Evolutionary conservation across 2,113 vertebrate species (phyloP).

Genomic region (Piaya cayana): DNA sequence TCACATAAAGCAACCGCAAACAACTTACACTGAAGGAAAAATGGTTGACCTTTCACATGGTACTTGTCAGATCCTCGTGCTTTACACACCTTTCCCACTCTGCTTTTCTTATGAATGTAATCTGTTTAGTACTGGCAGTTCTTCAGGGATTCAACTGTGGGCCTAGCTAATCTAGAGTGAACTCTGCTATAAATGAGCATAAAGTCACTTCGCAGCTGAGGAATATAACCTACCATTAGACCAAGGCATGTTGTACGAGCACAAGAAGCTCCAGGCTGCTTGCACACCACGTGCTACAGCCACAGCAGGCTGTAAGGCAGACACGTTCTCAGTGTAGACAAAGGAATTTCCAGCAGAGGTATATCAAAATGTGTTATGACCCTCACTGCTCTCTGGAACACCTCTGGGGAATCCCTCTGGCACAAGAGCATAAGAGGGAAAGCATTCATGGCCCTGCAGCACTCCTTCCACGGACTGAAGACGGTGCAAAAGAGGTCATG

Average conservation of each 20-base stretch:
- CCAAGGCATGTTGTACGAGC: neutral
- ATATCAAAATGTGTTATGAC: neutral
- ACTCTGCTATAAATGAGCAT: neutral
- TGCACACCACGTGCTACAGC: neutral
- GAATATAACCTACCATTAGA: neutral
- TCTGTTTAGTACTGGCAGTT: neutral
- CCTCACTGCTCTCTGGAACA: neutral
- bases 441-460: neutral
- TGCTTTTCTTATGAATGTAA: neutral
- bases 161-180: neutral
- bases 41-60: neutral
- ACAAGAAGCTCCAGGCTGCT: neutral
- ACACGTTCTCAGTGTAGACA: neutral
- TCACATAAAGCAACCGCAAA: neutral
- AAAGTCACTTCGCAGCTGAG: neutral
- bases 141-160: neutral
- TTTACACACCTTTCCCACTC: neutral
- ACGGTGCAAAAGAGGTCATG: rapidly evolving
- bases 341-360: neutral
- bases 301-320: neutral
- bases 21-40: neutral
- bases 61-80: neutral
- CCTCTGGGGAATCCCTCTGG: neutral
- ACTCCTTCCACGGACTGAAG: rapidly evolving
- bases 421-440: neutral